phyloP scores from a whole-genome alignment of 2,797 vertebrate species.

The Poecilia picta region DNA sequence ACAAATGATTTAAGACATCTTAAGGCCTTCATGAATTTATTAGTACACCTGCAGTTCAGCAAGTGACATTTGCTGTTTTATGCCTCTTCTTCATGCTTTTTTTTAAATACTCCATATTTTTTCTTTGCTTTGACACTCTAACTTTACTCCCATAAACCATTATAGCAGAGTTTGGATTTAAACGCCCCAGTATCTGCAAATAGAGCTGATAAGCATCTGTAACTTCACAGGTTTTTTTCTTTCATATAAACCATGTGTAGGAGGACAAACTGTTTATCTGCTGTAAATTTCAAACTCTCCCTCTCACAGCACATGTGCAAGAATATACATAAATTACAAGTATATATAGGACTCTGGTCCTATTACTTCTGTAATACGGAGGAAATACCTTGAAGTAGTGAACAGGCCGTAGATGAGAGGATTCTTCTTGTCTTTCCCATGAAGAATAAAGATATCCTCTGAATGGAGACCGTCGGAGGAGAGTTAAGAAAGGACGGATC shows the following conservation, averaged over 20 bases:
- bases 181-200: not conserved
- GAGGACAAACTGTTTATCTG: not conserved
- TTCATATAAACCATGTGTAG: not conserved
- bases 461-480: conserved; percentile 25
- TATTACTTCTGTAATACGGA: conserved; percentile 19
- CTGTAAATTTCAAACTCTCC: conserved; percentile 1
- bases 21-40: too few species aligned
- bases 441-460: conserved; percentile 86
- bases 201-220: not conserved
- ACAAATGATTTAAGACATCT: too few species aligned
- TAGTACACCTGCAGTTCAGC: not conserved
- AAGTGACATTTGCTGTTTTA: not conserved
- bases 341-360: conserved; percentile 7
- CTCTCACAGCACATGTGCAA: not conserved
- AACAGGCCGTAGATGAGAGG: conserved; percentile 86
- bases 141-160: not conserved
- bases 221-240: not conserved
- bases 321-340: conserved; percentile 1
- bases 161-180: not conserved
- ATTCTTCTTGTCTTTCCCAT: conserved; percentile 84
- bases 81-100: not conserved
- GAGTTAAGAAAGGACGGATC: conserved; percentile 5
- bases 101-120: not conserved
- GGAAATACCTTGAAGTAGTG: conserved; percentile 82
- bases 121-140: conserved; percentile 4